Evolutionary conservation across 1,140 invertebrate genomes (phyloP), one percentile per base, ranked within the genome.

Genomic region (Hermetia illucens): DNA sequence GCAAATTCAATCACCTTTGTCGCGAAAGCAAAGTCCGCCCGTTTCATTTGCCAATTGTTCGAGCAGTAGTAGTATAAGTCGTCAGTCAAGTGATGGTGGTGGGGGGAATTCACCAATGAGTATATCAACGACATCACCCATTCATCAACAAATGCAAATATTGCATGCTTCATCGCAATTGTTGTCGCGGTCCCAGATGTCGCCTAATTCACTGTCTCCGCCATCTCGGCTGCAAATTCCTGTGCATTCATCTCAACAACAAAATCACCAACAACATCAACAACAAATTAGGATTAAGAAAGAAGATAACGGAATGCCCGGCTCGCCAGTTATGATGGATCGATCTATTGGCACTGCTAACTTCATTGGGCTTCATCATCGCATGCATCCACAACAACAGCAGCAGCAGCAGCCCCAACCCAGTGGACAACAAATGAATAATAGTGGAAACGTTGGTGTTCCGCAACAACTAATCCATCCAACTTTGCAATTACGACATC

Each of bases 221-320:
- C 70, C 36, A 61, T 63, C 44, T 39, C 36, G 61, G 60, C 46
- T 60, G 57, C 57, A 51, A 62, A 46, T 53, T 54, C 42, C 70
- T 55, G 47, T 66, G 59, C 39, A 64, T 55, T n/a, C 36, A 70
- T 58, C 40, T 54, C 42, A 46, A 61, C 27, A 52, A 49, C 30
- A 43, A 47, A 18, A 44, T 40, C 32, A 38, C 39, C 22, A 38
- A 35, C 40, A 62, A 61, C 47, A 61, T 58, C 19, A 55, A 60
- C 52, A 66, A 51, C 47, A 55, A 34, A 44, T 55, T 20, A 43
- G 59, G 32, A 48, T 60, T 5, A 70, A 69, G 42, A 69, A 69
- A 42, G 67, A 70, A 39, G 43, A 52, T 4, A 46, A 51, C 0
- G 39, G 49, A 9, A 32, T 50, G 19, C 48, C 58, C 16, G 61